Evolutionary conservation across 2,113 vertebrate species (phyloP).

Genomic region (Rissa tridactyla): DNA sequence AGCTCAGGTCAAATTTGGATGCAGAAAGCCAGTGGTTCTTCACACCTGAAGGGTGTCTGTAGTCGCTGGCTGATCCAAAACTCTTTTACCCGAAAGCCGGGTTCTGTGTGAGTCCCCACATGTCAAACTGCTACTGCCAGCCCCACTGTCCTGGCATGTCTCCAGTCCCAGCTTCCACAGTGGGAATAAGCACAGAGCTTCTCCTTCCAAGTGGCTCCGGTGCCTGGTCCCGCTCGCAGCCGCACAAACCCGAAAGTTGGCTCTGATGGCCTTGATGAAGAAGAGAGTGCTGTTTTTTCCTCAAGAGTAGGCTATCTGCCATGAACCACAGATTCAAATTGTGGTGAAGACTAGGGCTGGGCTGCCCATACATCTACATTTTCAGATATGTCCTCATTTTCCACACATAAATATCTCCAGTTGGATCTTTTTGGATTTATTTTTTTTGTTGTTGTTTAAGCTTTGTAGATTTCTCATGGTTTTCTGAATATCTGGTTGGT

Average conservation of each 20-base stretch:
- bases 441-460: neutral
- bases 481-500: neutral
- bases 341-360: neutral
- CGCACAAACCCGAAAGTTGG: neutral
- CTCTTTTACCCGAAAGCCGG: neutral
- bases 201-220: neutral
- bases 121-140: neutral
- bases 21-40: neutral
- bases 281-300: neutral
- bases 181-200: neutral
- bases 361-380: neutral
- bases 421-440: neutral
- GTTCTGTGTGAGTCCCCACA: neutral
- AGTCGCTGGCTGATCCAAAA: neutral
- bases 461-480: neutral
- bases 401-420: neutral
- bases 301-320: slow-evolving; percentile 5
- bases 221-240: neutral
- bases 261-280: slow-evolving; percentile 12
- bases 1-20: neutral
- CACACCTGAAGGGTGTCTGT: neutral
- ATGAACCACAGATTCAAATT: slow-evolving; percentile 3
- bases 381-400: slow-evolving; percentile 25
- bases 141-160: neutral
- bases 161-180: neutral